Evolutionary conservation across 2,888 invertebrate species (phyloP).

Genomic region (Orthonychiurus folsomi): DNA sequence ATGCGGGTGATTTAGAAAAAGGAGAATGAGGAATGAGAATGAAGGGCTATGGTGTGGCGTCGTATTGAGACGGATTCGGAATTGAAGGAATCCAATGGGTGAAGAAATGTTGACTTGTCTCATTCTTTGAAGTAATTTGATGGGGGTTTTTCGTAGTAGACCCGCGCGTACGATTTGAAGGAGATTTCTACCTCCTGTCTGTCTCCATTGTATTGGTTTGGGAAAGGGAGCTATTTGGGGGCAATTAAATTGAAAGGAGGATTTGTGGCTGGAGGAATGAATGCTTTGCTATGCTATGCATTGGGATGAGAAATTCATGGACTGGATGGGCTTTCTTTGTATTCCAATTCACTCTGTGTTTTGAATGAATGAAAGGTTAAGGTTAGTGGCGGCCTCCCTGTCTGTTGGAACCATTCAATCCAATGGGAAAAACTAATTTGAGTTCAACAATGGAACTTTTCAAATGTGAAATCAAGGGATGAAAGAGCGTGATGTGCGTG

Average conservation of each 20-base stretch:
- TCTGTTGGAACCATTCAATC: too few relatives aligned
- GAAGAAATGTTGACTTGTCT: not conserved
- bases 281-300: not conserved
- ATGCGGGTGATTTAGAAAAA: not conserved
- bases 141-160: not conserved
- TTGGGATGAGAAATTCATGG: too few relatives aligned
- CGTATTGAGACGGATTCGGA: too few relatives aligned
- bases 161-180: not conserved
- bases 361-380: too few relatives aligned
- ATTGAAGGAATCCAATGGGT: too few relatives aligned
- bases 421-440: too few relatives aligned
- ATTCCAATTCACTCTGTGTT: too few relatives aligned
- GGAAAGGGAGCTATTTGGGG: conserved; percentile 28
- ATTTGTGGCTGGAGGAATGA: conserved; percentile 4
- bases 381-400: too few relatives aligned
- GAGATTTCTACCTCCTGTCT: conserved; percentile 24
- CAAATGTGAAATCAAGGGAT: too few relatives aligned
- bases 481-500: too few relatives aligned
- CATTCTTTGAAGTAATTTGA: not conserved
- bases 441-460: too few relatives aligned
- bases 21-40: not conserved
- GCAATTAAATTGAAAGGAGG: conserved; percentile 34
- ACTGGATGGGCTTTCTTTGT: too few relatives aligned
- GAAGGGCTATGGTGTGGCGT: not conserved
- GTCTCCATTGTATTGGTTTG: conserved; percentile 23